Evolutionary conservation across 2,888 invertebrate genomes (phyloP).

Genomic region (Chydorus sphaericus): DNA sequence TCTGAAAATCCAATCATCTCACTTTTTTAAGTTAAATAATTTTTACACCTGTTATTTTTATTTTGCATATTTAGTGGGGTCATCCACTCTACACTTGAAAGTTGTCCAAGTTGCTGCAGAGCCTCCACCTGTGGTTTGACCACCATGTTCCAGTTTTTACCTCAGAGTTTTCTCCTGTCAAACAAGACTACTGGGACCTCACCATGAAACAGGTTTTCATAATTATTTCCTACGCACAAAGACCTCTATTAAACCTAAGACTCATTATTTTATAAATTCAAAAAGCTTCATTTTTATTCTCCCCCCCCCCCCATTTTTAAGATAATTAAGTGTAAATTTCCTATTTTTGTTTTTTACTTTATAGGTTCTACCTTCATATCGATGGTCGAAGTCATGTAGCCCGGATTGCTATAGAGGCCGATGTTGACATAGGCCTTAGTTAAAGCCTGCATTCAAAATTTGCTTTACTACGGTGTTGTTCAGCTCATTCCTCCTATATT

Average conservation of each 20-base stretch:
- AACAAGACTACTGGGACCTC: slow-evolving; percentile 73
- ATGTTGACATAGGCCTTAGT: slow-evolving; percentile 86
- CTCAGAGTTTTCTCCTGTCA: slow-evolving; percentile 38
- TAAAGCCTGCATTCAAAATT: slow-evolving; percentile 84
- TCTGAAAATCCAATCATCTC: slow-evolving; percentile 15
- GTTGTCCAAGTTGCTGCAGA: slow-evolving; percentile 67
- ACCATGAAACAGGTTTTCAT: slow-evolving; percentile 71
- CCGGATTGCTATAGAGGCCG: slow-evolving; percentile 74
- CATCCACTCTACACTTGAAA: slow-evolving; percentile 77
- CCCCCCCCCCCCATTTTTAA: neutral
- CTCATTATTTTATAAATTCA: slow-evolving; percentile 4
- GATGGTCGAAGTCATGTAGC: slow-evolving; percentile 86
- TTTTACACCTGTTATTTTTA: too few species aligned
- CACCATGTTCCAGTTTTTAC: slow-evolving; percentile 80
- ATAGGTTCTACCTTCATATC: slow-evolving; percentile 66
- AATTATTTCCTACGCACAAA: neutral
- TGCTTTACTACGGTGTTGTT: slow-evolving; percentile 63
- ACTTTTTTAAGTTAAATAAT: too few species aligned
- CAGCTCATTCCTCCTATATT: slow-evolving; percentile 62
- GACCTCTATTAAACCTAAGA: too few species aligned
- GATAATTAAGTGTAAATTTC: neutral
- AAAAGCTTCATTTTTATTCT: slow-evolving; percentile 5
- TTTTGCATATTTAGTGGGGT: slow-evolving; percentile 59
- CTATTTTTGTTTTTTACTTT: neutral
- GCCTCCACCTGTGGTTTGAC: slow-evolving; percentile 64